phyloP scores from a whole-genome alignment of 2,888 invertebrate genomes.

The Schrankia costaestrigalis region DNA sequence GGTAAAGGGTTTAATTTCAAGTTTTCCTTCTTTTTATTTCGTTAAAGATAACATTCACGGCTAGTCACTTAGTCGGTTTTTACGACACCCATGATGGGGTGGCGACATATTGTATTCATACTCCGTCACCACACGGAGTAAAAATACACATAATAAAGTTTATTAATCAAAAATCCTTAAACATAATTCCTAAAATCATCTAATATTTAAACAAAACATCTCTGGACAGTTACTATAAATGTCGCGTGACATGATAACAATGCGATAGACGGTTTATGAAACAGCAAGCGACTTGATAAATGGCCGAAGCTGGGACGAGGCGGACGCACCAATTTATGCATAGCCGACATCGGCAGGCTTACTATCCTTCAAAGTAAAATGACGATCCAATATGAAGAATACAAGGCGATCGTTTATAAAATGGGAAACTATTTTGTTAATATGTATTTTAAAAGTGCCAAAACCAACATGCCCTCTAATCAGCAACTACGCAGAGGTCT shows the following conservation, averaged over 20 bases:
- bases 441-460: no score
- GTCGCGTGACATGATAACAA: conserved; percentile 68
- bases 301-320: conserved; percentile 47
- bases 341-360: conserved; percentile 58
- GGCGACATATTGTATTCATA: no score
- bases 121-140: no score
- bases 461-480: no score
- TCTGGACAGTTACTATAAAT: conserved; percentile 60
- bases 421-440: no score
- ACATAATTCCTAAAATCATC: conserved; percentile 35
- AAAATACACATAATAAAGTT: conserved; percentile 26
- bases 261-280: conserved; percentile 69
- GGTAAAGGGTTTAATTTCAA: no score
- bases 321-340: conserved; percentile 59
- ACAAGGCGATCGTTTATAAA: conserved; percentile 7
- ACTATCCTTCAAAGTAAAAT: conserved; percentile 35
- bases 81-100: no score
- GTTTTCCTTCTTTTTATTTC: no score
- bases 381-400: conserved; percentile 14
- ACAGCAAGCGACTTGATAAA: conserved; percentile 62
- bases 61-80: no score
- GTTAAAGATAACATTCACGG: no score
- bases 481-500: no score
- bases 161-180: conserved; percentile 38
- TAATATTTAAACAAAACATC: conserved; percentile 56